A percentile compares a stretch with the other conserved stretches of the same genome.
These are phyloP conservation scores for Ophonus ardosiacus DNA, from an alignment of 2,888 invertebrate species.

Conservation along the genomic window DNA sequence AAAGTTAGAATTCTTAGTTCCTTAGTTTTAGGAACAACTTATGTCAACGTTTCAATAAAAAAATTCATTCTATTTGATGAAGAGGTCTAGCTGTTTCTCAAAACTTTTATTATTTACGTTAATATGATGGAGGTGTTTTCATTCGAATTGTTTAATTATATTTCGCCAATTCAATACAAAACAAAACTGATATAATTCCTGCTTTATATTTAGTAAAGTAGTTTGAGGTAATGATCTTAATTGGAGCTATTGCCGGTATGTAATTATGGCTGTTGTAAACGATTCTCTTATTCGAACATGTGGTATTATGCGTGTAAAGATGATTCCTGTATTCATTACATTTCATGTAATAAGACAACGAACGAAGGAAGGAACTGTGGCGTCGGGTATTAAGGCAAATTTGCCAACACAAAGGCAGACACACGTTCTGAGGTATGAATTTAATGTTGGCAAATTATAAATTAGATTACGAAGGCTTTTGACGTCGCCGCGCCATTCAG, in stretches of 20 bases:
- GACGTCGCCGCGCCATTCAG: constrained; percentile 18
- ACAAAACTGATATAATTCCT: too few species aligned
- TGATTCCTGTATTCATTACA: not conserved
- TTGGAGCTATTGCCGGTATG: not conserved
- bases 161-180: too few species aligned
- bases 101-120: too few species aligned
- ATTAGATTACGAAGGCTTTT: constrained; percentile 54
- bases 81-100: too few species aligned
- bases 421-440: constrained; percentile 37
- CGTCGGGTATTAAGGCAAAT: constrained; percentile 18
- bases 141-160: too few species aligned
- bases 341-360: constrained; percentile 11
- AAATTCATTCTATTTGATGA: too few species aligned
- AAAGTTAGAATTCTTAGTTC: too few species aligned
- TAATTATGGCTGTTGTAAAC: not conserved
- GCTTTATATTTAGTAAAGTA: too few species aligned
- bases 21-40: too few species aligned
- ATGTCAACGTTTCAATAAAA: too few species aligned
- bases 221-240: too few species aligned
- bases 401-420: constrained; percentile 38
- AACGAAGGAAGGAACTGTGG: not conserved
- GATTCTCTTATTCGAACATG: not conserved
- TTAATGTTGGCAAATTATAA: constrained; percentile 58
- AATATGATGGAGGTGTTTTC: too few species aligned
- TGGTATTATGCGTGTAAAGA: constrained; percentile 16